These are phyloP conservation scores for Pseudochirops corinnae DNA, from an alignment of 2,797 vertebrate genomes.

Conservation along the genomic window DNA sequence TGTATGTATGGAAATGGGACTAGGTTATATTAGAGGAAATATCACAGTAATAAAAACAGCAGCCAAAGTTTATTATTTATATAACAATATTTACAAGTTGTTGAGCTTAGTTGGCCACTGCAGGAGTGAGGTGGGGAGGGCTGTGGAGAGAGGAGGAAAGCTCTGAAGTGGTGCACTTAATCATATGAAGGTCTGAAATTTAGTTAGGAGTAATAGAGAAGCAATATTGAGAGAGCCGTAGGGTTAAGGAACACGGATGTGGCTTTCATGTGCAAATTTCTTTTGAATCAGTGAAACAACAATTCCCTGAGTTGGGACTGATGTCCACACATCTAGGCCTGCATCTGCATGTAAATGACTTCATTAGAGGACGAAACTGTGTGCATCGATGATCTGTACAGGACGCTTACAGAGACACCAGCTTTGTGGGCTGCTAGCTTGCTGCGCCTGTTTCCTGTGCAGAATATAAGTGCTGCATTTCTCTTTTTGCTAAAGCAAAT, in stretches of 20 bases:
- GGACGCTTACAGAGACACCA: constrained; percentile 77
- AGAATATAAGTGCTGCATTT: constrained; percentile 80
- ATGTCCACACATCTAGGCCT: constrained; percentile 78
- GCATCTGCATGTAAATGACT: constrained; percentile 85
- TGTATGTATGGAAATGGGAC: neutral
- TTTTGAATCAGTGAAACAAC: constrained; percentile 86
- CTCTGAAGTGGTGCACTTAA: constrained; percentile 64
- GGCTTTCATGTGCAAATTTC: constrained; percentile 87
- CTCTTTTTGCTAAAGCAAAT: constrained; percentile 75
- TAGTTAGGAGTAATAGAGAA: constrained; percentile 78
- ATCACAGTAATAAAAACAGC: constrained; percentile 1
- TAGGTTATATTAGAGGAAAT: neutral
- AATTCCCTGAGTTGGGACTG: constrained; percentile 82
- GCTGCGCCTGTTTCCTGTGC: constrained; percentile 80
- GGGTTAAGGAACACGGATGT: constrained; percentile 83
- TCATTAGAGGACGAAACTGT: constrained; percentile 82
- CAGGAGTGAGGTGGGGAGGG: constrained; percentile 16
- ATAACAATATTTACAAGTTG: constrained; percentile 59
- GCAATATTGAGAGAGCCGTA: constrained; percentile 75
- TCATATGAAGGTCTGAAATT: constrained; percentile 72
- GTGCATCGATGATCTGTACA: constrained; percentile 75
- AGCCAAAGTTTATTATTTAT: constrained; percentile 8
- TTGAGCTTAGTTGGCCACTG: constrained; percentile 61
- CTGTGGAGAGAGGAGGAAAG: constrained; percentile 34
- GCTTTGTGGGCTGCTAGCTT: constrained; percentile 81